Evolutionary conservation across 1,140 invertebrate genomes (phyloP).

Genomic region (Lysiphlebus fabarum): DNA sequence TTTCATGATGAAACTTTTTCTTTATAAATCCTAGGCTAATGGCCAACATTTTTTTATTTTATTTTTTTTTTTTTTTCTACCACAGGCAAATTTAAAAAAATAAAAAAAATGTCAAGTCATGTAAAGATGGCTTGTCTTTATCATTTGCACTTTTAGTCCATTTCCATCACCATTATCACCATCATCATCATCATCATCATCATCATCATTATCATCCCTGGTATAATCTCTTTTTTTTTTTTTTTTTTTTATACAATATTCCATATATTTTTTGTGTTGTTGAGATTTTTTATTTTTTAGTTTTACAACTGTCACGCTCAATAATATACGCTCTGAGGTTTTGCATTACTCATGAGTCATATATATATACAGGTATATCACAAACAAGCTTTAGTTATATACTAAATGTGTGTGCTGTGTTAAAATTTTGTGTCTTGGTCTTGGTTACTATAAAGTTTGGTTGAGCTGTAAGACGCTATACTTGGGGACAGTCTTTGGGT

Average conservation of each 20-base stretch:
- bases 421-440: too few relatives aligned
- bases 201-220: too few relatives aligned
- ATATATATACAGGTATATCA: constrained; percentile 9
- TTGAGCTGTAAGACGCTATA: constrained; percentile 16
- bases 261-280: background rate
- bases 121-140: background rate
- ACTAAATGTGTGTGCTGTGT: too few relatives aligned
- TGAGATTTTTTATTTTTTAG: constrained; percentile 7
- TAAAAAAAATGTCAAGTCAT: background rate
- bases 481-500: constrained; percentile 21
- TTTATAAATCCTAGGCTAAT: too few relatives aligned
- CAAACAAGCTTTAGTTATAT: background rate
- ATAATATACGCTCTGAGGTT: constrained; percentile 17
- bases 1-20: too few relatives aligned
- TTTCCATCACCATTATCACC: too few relatives aligned
- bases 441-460: too few relatives aligned
- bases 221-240: background rate
- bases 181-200: too few relatives aligned
- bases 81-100: background rate
- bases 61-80: background rate
- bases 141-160: background rate
- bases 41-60: too few relatives aligned
- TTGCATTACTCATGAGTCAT: constrained; percentile 22
- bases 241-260: background rate
- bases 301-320: constrained; percentile 4